These are phyloP conservation scores for Helostoma temminkii DNA, from an alignment of 2,797 vertebrate genomes.

Conservation along the genomic window DNA sequence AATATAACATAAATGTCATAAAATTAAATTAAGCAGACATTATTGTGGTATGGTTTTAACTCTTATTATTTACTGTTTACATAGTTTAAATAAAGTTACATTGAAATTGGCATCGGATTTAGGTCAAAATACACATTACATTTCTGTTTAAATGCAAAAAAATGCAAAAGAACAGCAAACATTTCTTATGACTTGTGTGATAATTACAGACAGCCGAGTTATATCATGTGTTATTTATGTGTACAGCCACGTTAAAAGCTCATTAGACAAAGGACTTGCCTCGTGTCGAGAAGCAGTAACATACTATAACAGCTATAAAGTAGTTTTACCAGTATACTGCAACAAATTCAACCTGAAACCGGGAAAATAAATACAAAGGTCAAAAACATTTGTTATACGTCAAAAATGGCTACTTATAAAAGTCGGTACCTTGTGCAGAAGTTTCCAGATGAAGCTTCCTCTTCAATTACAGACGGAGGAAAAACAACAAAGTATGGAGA, in stretches of 20 bases:
- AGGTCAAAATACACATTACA: background rate
- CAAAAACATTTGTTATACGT: background rate
- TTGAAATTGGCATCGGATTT: background rate
- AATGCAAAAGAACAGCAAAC: too few relatives aligned
- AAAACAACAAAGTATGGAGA: constrained; percentile 14
- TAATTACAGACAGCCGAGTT: background rate
- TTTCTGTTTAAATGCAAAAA: too few relatives aligned
- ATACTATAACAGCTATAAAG: background rate
- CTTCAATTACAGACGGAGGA: constrained; percentile 25
- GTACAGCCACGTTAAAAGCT: background rate
- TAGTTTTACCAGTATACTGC: background rate
- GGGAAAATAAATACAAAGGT: background rate
- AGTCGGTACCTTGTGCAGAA: constrained; percentile 63
- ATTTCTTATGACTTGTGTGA: background rate
- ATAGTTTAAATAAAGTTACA: background rate
- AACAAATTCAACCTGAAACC: background rate
- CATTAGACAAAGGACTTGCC: constrained; percentile 59
- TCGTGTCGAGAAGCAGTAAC: constrained; percentile 38
- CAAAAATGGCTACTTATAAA: background rate
- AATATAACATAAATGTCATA: background rate
- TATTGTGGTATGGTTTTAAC: background rate
- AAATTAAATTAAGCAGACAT: background rate
- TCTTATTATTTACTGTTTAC: background rate
- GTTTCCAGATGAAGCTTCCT: constrained; percentile 55
- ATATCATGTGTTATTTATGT: background rate